phyloP scores from a whole-genome alignment of 2,113 vertebrate species.

The Gopherus evgoodei region DNA sequence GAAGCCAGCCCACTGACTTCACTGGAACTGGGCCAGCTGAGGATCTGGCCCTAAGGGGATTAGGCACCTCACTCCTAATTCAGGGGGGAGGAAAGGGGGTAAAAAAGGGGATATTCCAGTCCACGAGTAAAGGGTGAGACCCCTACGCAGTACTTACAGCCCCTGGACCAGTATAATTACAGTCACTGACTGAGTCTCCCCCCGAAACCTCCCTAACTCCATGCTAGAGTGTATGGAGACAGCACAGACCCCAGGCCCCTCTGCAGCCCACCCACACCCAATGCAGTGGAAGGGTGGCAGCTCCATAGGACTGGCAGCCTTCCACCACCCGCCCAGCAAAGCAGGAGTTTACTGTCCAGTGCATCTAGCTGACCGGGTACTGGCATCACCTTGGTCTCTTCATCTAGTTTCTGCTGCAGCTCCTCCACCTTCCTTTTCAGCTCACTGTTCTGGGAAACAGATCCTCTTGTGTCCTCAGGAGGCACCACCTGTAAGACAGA shows the following conservation, averaged over 20 bases:
- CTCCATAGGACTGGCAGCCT: not conserved
- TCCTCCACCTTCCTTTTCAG: conserved; percentile 81
- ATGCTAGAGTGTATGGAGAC: not conserved
- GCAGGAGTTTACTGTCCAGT: not conserved
- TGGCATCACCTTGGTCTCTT: conserved; percentile 80
- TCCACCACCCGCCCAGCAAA: not conserved
- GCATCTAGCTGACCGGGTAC: not conserved
- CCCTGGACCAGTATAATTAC: not conserved
- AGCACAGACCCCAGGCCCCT: not conserved
- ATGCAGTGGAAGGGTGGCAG: not conserved
- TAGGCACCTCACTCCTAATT: not conserved
- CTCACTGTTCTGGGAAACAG: conserved; percentile 70
- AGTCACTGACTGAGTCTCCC: not conserved
- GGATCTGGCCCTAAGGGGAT: not conserved
- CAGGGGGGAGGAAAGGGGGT: not conserved
- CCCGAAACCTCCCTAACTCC: not conserved
- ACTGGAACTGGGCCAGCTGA: not conserved
- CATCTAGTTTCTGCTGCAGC: conserved; percentile 82
- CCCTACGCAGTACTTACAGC: not conserved
- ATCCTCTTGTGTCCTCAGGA: conserved; percentile 8
- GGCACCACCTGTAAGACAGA: conserved; percentile 39
- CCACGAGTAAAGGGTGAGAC: not conserved
- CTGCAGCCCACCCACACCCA: not conserved
- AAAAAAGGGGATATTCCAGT: not conserved
- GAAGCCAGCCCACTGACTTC: not conserved